Evolutionary conservation across 2,888 invertebrate species (phyloP).

Genomic region (Netelia melanura): DNA sequence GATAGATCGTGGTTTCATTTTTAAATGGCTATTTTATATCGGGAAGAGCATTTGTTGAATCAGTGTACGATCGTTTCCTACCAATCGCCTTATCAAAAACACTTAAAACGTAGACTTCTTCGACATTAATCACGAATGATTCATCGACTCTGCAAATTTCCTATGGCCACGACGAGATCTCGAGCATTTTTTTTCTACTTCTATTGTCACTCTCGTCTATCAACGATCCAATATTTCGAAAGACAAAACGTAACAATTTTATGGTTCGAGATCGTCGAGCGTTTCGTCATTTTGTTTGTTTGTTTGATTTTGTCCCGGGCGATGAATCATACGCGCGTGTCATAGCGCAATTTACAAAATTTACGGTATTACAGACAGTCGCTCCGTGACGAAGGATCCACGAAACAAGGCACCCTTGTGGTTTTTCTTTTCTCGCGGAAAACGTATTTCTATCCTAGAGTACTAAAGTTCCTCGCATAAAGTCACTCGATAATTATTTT

Average conservation of each 20-base stretch:
- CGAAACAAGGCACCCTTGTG: constrained; percentile 71
- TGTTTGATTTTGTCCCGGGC: not conserved
- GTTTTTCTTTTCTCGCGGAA: constrained; percentile 45
- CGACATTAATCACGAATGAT: constrained; percentile 30
- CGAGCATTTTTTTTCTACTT: constrained; percentile 12
- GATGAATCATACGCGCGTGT: constrained; percentile 35
- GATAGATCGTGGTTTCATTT: constrained; percentile 52
- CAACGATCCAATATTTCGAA: constrained; percentile 42
- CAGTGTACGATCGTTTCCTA: constrained; percentile 53
- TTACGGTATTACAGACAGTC: constrained; percentile 33
- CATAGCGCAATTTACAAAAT: constrained; percentile 32
- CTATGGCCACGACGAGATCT: constrained; percentile 30
- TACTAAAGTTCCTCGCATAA: constrained; percentile 48
- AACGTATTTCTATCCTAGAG: constrained; percentile 53
- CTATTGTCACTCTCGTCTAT: constrained; percentile 23
- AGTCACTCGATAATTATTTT: constrained; percentile 48
- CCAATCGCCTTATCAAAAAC: constrained; percentile 58
- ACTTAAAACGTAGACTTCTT: constrained; percentile 63
- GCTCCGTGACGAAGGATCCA: constrained; percentile 56
- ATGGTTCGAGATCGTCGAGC: constrained; percentile 3
- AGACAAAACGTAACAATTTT: constrained; percentile 47
- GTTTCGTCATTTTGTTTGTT: not conserved
- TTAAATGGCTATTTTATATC: constrained; percentile 42
- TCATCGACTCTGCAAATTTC: constrained; percentile 37
- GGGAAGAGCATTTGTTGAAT: constrained; percentile 66